Evolutionary conservation across 2,797 vertebrate species (phyloP).

Genomic region (Amazonetta brasiliensis): DNA sequence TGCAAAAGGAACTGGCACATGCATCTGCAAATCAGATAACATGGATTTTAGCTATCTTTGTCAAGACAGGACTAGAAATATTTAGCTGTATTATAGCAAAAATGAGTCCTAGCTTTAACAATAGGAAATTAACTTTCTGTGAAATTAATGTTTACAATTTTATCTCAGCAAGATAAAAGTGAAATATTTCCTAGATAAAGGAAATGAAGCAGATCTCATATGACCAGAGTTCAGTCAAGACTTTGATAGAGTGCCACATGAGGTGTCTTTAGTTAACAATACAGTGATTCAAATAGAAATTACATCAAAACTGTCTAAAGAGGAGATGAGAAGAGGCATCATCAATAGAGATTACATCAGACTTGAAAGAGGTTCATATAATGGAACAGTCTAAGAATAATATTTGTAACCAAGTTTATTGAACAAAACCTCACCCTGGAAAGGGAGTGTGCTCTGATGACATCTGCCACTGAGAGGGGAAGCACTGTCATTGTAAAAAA

Average conservation of each 20-base stretch:
- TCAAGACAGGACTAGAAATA: neutral
- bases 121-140: neutral
- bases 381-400: neutral
- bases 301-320: neutral
- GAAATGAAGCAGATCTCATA: neutral
- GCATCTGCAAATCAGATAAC: neutral
- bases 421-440: neutral
- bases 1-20: neutral
- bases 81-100: neutral
- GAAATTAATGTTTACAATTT: neutral
- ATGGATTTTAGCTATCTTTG: neutral
- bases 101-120: neutral
- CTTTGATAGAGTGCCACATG: neutral
- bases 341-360: neutral
- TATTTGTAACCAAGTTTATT: neutral
- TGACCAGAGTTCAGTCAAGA: neutral
- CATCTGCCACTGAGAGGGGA: neutral
- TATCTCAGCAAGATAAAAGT: neutral
- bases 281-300: neutral
- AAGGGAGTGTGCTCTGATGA: neutral
- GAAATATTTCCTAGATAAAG: neutral
- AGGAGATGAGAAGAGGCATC: neutral
- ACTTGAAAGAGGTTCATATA: neutral
- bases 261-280: neutral
- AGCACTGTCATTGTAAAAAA: neutral